phyloP scores from a whole-genome alignment of 1,140 invertebrate genomes.

The Drosophila nannoptera region DNA sequence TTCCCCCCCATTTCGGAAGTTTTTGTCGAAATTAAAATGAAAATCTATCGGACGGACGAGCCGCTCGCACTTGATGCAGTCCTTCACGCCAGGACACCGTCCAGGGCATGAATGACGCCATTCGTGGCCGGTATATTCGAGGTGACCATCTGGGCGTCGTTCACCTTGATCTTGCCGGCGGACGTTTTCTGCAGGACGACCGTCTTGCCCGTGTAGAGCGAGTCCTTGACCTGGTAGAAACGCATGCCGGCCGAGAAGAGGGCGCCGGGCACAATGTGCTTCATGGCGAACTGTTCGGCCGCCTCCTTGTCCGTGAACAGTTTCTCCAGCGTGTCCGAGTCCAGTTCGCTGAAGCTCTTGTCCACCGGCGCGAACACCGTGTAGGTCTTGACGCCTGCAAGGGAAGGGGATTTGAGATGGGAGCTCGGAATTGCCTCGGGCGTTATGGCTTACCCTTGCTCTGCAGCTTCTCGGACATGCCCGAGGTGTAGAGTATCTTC shows the following conservation, averaged over 20 bases:
- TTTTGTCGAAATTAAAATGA: slow-evolving; percentile 28
- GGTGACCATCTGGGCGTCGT: slow-evolving; percentile 87
- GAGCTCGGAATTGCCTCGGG: background rate
- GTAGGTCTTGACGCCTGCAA: slow-evolving; percentile 87
- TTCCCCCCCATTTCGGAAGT: slow-evolving; percentile 16
- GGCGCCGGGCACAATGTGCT: slow-evolving; percentile 87
- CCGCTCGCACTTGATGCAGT: background rate
- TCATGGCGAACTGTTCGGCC: slow-evolving; percentile 87
- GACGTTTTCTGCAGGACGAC: slow-evolving; percentile 87
- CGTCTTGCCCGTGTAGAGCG: slow-evolving; percentile 83
- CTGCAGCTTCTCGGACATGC: slow-evolving; percentile 85
- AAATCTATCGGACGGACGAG: slow-evolving; percentile 20
- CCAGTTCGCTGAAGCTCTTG: slow-evolving; percentile 86
- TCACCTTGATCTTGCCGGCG: slow-evolving; percentile 88
- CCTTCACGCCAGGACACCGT: slow-evolving; percentile 82
- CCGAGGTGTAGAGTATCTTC: slow-evolving; percentile 86
- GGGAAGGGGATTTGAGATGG: rapidly evolving
- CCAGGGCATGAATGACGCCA: slow-evolving; percentile 92
- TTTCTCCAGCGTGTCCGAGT: slow-evolving; percentile 82
- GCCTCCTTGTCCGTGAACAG: slow-evolving; percentile 82
- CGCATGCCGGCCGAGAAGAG: slow-evolving; percentile 91
- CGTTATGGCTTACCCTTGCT: slow-evolving; percentile 63
- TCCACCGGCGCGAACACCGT: slow-evolving; percentile 92
- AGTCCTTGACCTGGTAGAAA: slow-evolving; percentile 90
- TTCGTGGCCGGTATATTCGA: slow-evolving; percentile 92